These are phyloP conservation scores for Caenorhabditis remanei DNA, from an alignment of 1,140 invertebrate genomes.

Conservation along the genomic window DNA sequence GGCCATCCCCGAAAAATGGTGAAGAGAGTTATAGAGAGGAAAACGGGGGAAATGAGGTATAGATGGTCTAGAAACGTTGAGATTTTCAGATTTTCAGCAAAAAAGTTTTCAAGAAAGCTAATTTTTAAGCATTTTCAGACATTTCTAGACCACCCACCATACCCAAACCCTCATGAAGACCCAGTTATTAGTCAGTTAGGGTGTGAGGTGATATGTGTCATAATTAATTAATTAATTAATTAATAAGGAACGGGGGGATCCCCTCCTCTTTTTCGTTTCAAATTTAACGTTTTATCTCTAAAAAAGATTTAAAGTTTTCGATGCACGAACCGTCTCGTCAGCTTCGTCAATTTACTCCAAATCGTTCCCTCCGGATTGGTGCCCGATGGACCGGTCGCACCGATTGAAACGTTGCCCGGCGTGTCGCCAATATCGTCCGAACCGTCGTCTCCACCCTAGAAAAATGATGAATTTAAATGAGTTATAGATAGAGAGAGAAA, in stretches of 20 bases:
- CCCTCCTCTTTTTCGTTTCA: neutral
- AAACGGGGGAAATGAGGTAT: too few species aligned
- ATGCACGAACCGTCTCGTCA: slow-evolving; percentile 73
- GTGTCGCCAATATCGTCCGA: slow-evolving; percentile 63
- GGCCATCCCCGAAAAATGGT: too few species aligned
- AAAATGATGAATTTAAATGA: neutral
- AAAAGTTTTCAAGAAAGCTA: too few species aligned
- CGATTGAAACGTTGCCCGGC: slow-evolving; percentile 59
- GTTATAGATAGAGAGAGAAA: neutral
- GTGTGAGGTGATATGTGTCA: too few species aligned
- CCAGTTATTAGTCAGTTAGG: too few species aligned
- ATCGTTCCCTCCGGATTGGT: slow-evolving; percentile 69
- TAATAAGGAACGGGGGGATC: too few species aligned
- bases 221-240: too few species aligned
- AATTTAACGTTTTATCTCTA: neutral
- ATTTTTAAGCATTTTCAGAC: too few species aligned
- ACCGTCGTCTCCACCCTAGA: slow-evolving; percentile 32
- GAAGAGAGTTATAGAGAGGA: too few species aligned
- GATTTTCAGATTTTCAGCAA: too few species aligned
- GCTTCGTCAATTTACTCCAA: slow-evolving; percentile 74
- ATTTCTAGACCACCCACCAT: neutral
- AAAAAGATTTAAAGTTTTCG: slow-evolving; percentile 9
- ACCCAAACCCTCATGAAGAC: neutral
- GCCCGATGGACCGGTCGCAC: slow-evolving; percentile 47
- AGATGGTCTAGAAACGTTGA: too few species aligned